Evolutionary conservation across 1,140 invertebrate genomes (phyloP), one percentile per base, ranked within the genome.

Genomic region (Drosophila pandora): DNA sequence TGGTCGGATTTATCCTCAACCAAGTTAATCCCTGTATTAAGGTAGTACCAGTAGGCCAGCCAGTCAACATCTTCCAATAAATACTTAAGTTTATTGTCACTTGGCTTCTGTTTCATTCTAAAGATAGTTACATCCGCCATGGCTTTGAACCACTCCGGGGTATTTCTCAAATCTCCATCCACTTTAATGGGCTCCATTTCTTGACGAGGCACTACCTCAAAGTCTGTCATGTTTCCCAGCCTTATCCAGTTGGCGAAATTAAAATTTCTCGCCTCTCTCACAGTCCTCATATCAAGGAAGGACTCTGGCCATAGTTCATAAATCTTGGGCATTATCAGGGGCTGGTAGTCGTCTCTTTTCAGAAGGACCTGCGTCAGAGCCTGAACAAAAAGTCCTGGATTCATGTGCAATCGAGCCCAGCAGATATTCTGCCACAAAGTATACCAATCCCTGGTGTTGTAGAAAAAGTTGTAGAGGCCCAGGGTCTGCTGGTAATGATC

Each of bases 231-330:
- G 21, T 61, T 52, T 3, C 10, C 37, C 9, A 53, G 10, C 13
- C 41, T 43, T 13, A 65, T 41, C 80, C 76, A 84, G 28, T 72
- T 73, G 25, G 39, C 58, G 52, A 53, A 82, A 39, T 79, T 72
- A 28, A 79, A 84, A 6, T 56, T 67, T 17, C 48, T 41, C 0
- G 94, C 94, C 41, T 94, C 92, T 28, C 94, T 92, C 2, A 96
- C 93, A 2, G 94, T 93, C 65, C 93, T 92, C 8, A 82, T 92
- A 70, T 94, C 93, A 43, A 95, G 94, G 92, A 94, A 96, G 61
- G 93, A 93, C 73, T 94, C 93, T 0, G 95, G 95, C 58, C 94
- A 93, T n/a, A 95, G 92, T 91, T 96, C 95, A 70, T 95, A 95
- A 5, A 94, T 93, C 28, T 94, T 93, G 1, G 95, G 95, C 2